phyloP scores from a whole-genome alignment of 1,140 invertebrate species.

The Caerostris extrusa region DNA sequence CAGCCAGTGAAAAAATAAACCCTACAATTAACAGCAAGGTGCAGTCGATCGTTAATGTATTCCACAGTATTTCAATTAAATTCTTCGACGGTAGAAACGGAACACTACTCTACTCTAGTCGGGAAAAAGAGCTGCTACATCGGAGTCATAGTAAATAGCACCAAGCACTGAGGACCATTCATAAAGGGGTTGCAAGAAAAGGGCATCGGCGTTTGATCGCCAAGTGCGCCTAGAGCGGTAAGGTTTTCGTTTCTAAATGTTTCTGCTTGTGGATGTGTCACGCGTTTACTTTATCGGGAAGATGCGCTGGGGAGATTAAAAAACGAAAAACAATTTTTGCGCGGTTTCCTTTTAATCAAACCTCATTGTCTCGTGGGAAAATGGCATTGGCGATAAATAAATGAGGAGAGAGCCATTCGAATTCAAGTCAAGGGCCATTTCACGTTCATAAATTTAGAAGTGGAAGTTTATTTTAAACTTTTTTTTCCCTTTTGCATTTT shows the following conservation, averaged over 20 bases:
- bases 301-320: conserved; percentile 43
- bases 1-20: background rate
- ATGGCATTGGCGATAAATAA: conserved; percentile 10
- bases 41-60: background rate
- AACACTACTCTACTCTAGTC: conserved; percentile 6
- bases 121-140: conserved; percentile 56
- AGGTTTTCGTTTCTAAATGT: background rate
- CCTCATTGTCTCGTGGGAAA: conserved; percentile 70
- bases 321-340: conserved; percentile 48
- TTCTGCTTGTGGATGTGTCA: conserved; percentile 41
- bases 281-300: conserved; percentile 15
- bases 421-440: background rate
- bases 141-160: conserved; percentile 50
- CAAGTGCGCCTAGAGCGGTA: conserved; percentile 1
- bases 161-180: conserved; percentile 68
- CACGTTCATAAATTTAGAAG: background rate
- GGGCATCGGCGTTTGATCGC: conserved; percentile 33
- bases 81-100: background rate
- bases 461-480: background rate
- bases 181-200: conserved; percentile 61
- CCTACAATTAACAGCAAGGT: background rate
- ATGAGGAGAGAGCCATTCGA: background rate
- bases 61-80: conserved; percentile 32
- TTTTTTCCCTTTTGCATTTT: background rate
- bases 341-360: conserved; percentile 36